phyloP scores from a whole-genome alignment of 2,797 vertebrate genomes.

The Pipistrellus kuhlii region DNA sequence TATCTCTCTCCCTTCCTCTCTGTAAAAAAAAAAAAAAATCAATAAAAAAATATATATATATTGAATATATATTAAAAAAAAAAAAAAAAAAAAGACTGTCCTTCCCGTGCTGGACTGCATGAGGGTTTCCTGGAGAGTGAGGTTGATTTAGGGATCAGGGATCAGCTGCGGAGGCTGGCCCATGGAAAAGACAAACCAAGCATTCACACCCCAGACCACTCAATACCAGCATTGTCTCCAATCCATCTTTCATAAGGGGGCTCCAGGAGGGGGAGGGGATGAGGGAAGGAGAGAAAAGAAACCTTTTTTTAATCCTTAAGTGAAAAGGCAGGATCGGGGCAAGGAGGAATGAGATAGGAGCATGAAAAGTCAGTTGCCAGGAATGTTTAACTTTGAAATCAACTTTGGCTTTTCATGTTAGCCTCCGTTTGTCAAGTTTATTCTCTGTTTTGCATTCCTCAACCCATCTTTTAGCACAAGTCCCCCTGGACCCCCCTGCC shows the following conservation, averaged over 20 bases:
- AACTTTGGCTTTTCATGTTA: constrained; percentile 67
- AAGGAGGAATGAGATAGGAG: constrained; percentile 45
- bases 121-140: constrained; percentile 83
- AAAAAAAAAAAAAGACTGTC: neutral
- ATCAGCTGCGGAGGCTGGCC: constrained; percentile 87
- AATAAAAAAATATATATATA: too few species aligned
- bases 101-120: constrained; percentile 55
- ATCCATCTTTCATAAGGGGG: constrained; percentile 78
- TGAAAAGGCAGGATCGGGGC: constrained; percentile 66
- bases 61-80: too few species aligned
- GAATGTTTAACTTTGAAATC: constrained; percentile 69
- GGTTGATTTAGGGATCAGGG: constrained; percentile 82
- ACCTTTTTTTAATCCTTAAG: constrained; percentile 75
- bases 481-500: neutral
- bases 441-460: neutral
- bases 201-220: constrained; percentile 87
- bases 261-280: constrained; percentile 70
- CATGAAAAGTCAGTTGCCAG: constrained; percentile 67
- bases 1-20: too few species aligned
- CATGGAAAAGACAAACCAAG: constrained; percentile 85
- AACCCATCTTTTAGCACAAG: neutral
- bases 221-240: constrained; percentile 88
- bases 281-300: constrained; percentile 74
- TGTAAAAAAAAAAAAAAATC: too few species aligned
- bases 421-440: constrained; percentile 71